Evolutionary conservation across 2,797 vertebrate genomes (phyloP).

Genomic region (Siniperca obscura): DNA sequence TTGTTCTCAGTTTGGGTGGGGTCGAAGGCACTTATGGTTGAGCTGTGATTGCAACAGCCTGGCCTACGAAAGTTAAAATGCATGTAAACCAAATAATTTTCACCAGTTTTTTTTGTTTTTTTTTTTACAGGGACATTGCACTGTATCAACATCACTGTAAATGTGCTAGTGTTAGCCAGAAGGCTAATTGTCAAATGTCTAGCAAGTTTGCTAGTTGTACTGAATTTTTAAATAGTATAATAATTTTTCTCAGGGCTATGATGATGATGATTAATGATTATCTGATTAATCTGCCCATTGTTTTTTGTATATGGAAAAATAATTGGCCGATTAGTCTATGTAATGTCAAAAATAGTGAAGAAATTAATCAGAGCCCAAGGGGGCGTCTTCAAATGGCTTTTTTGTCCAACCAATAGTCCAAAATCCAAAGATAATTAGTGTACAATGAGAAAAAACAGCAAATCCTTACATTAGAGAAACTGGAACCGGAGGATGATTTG

Average conservation of each 20-base stretch:
- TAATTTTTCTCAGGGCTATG: background rate
- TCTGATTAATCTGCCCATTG: background rate
- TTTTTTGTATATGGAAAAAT: background rate
- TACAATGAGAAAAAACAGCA: too few species aligned
- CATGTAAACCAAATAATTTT: conserved; percentile 7
- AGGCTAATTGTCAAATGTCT: too few species aligned
- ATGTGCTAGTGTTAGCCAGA: background rate
- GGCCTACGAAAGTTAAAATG: background rate
- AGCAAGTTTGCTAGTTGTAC: background rate
- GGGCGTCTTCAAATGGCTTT: background rate
- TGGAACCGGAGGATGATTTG: too few species aligned
- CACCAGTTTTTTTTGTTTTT: background rate
- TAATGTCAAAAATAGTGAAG: too few species aligned
- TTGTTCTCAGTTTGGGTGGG: conserved; percentile 59
- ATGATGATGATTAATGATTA: background rate
- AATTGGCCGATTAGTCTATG: too few species aligned
- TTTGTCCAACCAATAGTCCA: too few species aligned
- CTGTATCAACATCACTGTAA: background rate
- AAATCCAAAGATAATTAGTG: too few species aligned
- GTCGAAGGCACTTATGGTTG: conserved; percentile 21
- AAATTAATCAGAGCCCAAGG: too few species aligned
- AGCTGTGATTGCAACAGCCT: conserved; percentile 43
- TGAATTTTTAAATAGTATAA: background rate
- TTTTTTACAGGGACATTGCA: background rate
- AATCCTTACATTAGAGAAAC: too few species aligned